Evolutionary conservation across 30 jellyfish, hydroid and myxozoan species (phyloP).

Genomic region (Sanderia malayensis): DNA sequence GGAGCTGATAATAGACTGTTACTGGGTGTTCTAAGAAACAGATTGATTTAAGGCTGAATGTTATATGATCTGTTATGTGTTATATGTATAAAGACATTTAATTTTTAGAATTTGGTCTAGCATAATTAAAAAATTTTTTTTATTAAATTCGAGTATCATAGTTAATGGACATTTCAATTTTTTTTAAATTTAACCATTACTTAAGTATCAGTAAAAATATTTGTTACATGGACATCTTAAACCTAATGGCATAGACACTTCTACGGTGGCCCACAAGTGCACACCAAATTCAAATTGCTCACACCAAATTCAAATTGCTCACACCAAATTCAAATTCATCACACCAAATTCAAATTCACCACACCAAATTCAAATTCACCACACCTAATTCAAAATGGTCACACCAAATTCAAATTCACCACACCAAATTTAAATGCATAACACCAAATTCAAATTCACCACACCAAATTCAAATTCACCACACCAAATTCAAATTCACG

Average conservation of each 20-base stretch:
- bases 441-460: background rate
- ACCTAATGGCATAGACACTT: conserved; percentile 12
- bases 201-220: conserved; percentile 7
- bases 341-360: no score
- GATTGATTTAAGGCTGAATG: conserved; percentile 14
- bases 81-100: conserved; percentile 11
- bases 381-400: no score
- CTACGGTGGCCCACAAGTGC: conserved; percentile 3
- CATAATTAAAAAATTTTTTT: background rate
- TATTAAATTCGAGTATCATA: background rate
- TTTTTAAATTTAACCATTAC: background rate
- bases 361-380: no score
- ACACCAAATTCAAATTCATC: no score
- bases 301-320: no score
- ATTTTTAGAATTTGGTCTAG: conserved; percentile 7
- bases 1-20: conserved; percentile 41
- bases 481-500: background rate
- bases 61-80: conserved; percentile 6
- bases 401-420: no score
- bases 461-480: no score
- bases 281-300: no score
- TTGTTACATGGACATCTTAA: conserved; percentile 6
- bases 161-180: conserved; percentile 13
- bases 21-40: conserved; percentile 11
- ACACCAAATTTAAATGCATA: background rate